Percentiles rank a stretch among this genome's conserved stretches.
These are phyloP conservation scores for Eurystomus glaucurus DNA, from an alignment of 2,797 vertebrate genomes.

Conservation along the genomic window DNA sequence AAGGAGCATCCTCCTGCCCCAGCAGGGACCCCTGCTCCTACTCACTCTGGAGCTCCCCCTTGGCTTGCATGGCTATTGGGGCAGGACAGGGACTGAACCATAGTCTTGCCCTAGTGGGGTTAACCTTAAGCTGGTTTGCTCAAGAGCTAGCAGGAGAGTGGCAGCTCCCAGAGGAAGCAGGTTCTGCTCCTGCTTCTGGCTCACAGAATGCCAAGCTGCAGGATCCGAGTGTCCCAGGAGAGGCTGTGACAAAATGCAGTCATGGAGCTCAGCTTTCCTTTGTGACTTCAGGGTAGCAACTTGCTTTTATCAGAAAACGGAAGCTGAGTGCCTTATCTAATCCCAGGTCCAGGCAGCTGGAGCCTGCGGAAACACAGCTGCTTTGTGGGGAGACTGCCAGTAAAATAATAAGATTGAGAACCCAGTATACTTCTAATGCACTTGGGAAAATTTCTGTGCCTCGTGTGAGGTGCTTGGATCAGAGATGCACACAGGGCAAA, in stretches of 20 bases:
- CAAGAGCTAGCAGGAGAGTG: background rate
- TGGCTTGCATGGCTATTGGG: rapidly evolving
- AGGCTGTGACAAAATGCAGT: background rate
- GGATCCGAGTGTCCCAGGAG: background rate
- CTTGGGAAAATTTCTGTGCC: background rate
- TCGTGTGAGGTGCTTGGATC: background rate
- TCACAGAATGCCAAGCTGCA: constrained; percentile 5
- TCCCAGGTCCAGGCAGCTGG: background rate
- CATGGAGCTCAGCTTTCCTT: background rate
- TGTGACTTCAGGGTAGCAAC: background rate
- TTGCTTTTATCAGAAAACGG: background rate
- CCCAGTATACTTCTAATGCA: background rate
- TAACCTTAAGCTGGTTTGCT: background rate
- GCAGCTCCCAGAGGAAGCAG: background rate
- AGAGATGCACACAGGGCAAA: background rate
- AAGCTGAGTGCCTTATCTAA: background rate
- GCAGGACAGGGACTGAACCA: background rate
- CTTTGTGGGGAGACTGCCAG: background rate
- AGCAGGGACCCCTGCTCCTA: background rate
- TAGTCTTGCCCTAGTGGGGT: background rate
- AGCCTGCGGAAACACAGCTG: background rate
- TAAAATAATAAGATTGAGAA: background rate
- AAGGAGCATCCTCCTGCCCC: rapidly evolving
- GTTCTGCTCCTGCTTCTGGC: background rate
- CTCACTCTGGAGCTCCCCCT: background rate